These are phyloP conservation scores for Ceuthmochares aereus DNA, from an alignment of 2,113 vertebrate species.

Conservation along the genomic window DNA sequence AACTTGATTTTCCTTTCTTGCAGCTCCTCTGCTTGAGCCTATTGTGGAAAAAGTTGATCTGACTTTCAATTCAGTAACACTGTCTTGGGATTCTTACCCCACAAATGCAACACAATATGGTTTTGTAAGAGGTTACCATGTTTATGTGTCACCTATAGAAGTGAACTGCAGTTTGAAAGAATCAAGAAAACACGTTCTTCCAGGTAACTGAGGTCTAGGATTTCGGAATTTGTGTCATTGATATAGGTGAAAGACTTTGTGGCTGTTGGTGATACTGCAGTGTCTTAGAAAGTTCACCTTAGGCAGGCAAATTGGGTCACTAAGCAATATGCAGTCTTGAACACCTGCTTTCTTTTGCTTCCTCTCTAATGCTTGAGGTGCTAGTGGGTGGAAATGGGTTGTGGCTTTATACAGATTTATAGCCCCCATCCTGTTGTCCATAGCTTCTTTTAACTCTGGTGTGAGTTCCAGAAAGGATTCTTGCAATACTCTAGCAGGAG, in stretches of 20 bases:
- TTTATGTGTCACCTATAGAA: constrained; percentile 66
- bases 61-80: constrained; percentile 36
- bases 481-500: neutral
- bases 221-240: neutral
- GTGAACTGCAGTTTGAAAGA: constrained; percentile 48
- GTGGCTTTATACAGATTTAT: neutral
- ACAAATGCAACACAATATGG: constrained; percentile 45
- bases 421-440: neutral
- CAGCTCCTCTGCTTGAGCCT: constrained; percentile 58
- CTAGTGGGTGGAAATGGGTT: neutral
- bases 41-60: neutral
- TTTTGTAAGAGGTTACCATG: constrained; percentile 74
- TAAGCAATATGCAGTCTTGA: neutral
- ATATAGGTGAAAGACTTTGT: neutral
- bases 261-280: neutral
- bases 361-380: neutral
- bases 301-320: neutral
- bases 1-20: neutral
- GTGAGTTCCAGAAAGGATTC: neutral
- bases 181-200: neutral
- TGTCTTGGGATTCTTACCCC: constrained; percentile 69
- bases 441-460: neutral
- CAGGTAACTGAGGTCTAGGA: constrained; percentile 62
- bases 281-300: neutral
- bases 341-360: neutral